phyloP scores from a whole-genome alignment of 2,113 vertebrate genomes.

The Psittacula cyanocephala region DNA sequence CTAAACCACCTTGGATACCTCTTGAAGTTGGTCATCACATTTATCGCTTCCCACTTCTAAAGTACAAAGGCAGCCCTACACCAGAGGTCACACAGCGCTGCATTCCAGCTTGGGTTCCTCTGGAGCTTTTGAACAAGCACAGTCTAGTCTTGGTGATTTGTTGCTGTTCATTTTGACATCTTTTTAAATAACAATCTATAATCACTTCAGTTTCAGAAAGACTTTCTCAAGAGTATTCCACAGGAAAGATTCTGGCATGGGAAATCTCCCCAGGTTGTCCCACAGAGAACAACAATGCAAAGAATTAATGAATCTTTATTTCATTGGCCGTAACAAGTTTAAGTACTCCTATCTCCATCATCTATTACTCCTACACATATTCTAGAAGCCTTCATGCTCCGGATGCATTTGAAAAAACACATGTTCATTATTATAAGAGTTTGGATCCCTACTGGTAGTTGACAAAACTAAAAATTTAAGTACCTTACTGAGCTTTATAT shows the following conservation, averaged over 20 bases:
- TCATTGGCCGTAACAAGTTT: background rate
- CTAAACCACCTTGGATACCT: background rate
- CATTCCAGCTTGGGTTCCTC: background rate
- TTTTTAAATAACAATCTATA: background rate
- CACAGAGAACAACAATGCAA: background rate
- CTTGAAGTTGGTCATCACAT: background rate
- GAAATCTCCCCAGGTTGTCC: background rate
- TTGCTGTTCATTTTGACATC: background rate
- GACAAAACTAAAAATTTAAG: background rate
- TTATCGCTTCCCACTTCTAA: background rate
- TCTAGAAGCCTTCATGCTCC: background rate
- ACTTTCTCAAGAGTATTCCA: background rate
- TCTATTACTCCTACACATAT: background rate
- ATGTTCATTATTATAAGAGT: background rate
- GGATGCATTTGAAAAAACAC: background rate
- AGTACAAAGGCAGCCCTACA: background rate
- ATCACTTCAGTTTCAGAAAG: background rate
- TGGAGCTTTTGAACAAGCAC: background rate
- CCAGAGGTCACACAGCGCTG: background rate
- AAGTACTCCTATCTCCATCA: background rate
- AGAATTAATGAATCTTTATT: background rate
- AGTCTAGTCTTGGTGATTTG: background rate
- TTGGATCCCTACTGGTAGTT: background rate
- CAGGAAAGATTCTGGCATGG: background rate
- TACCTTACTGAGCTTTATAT: background rate